Conservation (phyloP, 2,888 invertebrate species). For the Leucophenga maculata region DNA sequence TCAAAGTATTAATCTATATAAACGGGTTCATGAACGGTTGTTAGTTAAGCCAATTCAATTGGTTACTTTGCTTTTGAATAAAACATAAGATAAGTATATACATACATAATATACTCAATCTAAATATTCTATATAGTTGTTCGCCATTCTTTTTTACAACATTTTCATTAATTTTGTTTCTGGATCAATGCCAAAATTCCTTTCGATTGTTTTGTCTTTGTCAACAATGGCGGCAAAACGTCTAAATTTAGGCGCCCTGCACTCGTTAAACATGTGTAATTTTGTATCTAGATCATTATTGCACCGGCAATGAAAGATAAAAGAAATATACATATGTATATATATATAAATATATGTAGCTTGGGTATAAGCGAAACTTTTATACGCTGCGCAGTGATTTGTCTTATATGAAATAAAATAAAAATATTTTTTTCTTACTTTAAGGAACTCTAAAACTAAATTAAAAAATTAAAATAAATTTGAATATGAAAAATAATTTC, state of each 20-base stretch:
- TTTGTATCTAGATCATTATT: background rate
- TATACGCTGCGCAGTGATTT: background rate
- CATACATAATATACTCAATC: no score
- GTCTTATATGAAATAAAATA: background rate
- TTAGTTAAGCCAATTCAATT: no score
- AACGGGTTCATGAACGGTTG: no score
- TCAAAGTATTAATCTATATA: no score
- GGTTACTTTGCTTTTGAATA: no score
- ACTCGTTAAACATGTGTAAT: conserved; percentile 20
- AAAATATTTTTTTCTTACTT: no score
- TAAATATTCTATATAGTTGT: conserved; percentile 16
- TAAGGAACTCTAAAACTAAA: no score
- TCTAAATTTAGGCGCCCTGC: conserved; percentile 49
- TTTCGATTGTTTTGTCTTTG: conserved; percentile 36
- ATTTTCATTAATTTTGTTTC: conserved; percentile 50
- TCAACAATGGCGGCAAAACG: conserved; percentile 26
- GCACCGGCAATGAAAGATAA: background rate
- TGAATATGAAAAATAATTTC: no score
- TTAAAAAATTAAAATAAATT: no score
- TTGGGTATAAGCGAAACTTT: no score
- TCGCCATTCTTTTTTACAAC: conserved; percentile 48
- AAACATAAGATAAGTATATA: no score
- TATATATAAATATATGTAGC: background rate
- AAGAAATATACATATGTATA: background rate
- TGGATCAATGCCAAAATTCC: conserved; percentile 59